These are phyloP conservation scores for Eudyptes chrysolophus DNA, from an alignment of 2,113 vertebrate species.

Conservation along the genomic window DNA sequence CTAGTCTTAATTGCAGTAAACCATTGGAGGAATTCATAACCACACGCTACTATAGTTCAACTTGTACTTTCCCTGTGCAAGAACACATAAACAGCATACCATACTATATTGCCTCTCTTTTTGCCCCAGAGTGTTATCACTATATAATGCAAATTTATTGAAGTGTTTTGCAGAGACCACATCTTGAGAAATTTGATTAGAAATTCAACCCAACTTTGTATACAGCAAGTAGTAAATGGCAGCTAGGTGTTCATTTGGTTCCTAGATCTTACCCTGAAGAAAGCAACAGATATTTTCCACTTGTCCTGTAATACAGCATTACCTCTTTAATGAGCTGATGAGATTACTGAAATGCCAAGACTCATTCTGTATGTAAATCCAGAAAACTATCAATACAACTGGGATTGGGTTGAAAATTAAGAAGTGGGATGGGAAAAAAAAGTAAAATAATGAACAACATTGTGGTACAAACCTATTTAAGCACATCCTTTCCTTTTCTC, in stretches of 20 bases:
- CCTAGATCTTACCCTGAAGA: background rate
- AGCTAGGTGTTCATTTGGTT: background rate
- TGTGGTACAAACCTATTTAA: background rate
- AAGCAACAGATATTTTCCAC: background rate
- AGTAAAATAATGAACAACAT: background rate
- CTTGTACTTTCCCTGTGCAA: background rate
- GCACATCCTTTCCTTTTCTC: background rate
- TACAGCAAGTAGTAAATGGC: background rate
- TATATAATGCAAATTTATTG: background rate
- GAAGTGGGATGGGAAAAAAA: background rate
- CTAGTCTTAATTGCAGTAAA: background rate
- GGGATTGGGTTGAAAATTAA: background rate
- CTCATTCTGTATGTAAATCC: background rate
- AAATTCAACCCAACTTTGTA: background rate
- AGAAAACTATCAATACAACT: background rate
- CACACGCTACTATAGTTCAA: background rate
- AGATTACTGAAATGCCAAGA: background rate
- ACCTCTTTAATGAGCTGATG: background rate
- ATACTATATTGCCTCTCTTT: background rate
- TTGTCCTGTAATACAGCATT: background rate
- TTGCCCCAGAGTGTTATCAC: background rate
- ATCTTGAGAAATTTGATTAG: background rate
- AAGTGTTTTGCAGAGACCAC: background rate
- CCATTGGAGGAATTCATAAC: background rate
- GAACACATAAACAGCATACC: background rate